Evolutionary conservation across 2,113 vertebrate genomes (phyloP), one percentile per base, ranked within the genome.

Genomic region (Coracopsis vasa): DNA sequence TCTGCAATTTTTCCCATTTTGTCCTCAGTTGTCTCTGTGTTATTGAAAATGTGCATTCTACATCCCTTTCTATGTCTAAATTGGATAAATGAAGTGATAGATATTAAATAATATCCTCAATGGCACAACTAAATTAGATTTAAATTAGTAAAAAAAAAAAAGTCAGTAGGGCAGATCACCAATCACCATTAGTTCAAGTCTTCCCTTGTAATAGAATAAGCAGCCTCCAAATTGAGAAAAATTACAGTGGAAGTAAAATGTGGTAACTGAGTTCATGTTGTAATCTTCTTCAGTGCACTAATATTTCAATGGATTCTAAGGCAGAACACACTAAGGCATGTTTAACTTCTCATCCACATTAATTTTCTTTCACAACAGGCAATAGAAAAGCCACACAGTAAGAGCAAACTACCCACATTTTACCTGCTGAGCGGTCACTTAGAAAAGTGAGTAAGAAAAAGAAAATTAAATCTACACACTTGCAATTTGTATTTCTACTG

Each of bases 141-240:
- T 92, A 78, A 77, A 83, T 90, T 72, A 62, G 67, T 37, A n/a
- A 56, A 75, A 88, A 73, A 90, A 83, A 66, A 61, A 65, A 81
- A 93, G 16, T 67, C 82, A 86, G 75, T 10, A 81, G 61, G 80
- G 86, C 72, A 96, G 60, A 93, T 74, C 90, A 94, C 88, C 64
- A 85, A 94, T 96, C 90, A 93, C 72, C 60, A 93, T 96, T 97
- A 95, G 64, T 54, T 93, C 88, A 86, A 84, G 54, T 62, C 67
- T 71, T 78, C 50, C 50, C 60, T 80, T 78, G 37, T 92, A 96
- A 95, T 86, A 93, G 90, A 93, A 92, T 96, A 90, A 94, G 69
- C 72, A 94, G 54, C 14, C 56, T 64, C 47, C 66, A 93, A 95
- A 97, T 95, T 80, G 79, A 93, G 92, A 94, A 92, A 96, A 95